These are phyloP conservation scores for Microtus montanus DNA, from an alignment of 2,113 vertebrate species.

Conservation along the genomic window DNA sequence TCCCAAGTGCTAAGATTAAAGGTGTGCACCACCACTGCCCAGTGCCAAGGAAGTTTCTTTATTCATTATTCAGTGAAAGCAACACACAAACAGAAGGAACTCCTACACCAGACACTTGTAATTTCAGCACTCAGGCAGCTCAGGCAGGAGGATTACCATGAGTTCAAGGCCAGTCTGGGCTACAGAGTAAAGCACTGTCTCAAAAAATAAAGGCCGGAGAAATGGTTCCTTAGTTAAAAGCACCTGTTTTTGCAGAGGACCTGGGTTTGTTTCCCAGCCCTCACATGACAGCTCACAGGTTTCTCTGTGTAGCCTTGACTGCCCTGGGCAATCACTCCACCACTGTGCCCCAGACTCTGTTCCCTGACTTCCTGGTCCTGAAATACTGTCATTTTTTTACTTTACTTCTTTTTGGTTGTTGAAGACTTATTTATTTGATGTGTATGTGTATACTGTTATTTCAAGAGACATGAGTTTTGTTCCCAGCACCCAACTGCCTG, in stretches of 20 bases:
- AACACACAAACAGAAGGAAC: no score
- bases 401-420: background rate
- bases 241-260: background rate
- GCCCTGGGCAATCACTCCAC: background rate
- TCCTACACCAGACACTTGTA: no score
- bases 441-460: background rate
- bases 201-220: background rate
- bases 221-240: background rate
- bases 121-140: background rate
- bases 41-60: no score
- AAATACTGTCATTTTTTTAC: background rate
- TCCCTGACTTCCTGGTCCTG: background rate
- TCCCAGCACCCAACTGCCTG: background rate
- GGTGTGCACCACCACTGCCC: no score
- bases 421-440: background rate
- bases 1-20: no score
- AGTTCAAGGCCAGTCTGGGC: background rate
- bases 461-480: background rate
- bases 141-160: background rate
- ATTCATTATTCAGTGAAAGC: no score
- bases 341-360: background rate
- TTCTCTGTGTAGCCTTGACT: background rate
- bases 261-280: background rate
- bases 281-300: background rate
- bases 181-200: background rate